phyloP scores from a whole-genome alignment of 2,113 vertebrate species.

The Solenodon paradoxus region DNA sequence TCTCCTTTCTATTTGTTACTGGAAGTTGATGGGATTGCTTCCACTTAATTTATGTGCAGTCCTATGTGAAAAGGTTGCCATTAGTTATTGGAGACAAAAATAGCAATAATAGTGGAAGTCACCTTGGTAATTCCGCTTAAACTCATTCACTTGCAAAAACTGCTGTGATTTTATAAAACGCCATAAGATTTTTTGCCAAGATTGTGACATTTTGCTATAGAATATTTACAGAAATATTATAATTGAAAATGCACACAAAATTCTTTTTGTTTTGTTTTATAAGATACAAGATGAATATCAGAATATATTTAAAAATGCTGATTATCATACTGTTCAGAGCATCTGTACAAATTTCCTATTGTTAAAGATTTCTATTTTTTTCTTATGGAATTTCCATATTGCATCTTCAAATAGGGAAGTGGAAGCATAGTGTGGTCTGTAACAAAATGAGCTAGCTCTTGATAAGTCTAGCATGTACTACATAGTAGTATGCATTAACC shows the following conservation, averaged over 20 bases:
- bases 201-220: background rate
- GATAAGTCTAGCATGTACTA: background rate
- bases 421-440: background rate
- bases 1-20: slow-evolving; percentile 59
- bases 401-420: background rate
- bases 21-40: background rate
- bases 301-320: background rate
- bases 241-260: background rate
- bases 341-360: background rate
- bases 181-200: background rate
- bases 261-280: background rate
- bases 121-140: slow-evolving; percentile 68
- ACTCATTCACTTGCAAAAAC: slow-evolving; percentile 51
- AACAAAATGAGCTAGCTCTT: background rate
- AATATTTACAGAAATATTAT: background rate
- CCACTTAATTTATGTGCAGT: slow-evolving; percentile 63
- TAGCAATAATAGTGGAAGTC: slow-evolving; percentile 55
- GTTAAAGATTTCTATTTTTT: background rate
- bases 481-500: background rate
- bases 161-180: slow-evolving; percentile 33
- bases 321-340: background rate
- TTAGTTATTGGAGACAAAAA: slow-evolving; percentile 66
- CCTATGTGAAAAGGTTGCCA: slow-evolving; percentile 50
- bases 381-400: background rate
- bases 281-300: background rate